These are phyloP conservation scores for Alaudala cheleensis DNA, from an alignment of 2,113 vertebrate genomes.

Conservation along the genomic window DNA sequence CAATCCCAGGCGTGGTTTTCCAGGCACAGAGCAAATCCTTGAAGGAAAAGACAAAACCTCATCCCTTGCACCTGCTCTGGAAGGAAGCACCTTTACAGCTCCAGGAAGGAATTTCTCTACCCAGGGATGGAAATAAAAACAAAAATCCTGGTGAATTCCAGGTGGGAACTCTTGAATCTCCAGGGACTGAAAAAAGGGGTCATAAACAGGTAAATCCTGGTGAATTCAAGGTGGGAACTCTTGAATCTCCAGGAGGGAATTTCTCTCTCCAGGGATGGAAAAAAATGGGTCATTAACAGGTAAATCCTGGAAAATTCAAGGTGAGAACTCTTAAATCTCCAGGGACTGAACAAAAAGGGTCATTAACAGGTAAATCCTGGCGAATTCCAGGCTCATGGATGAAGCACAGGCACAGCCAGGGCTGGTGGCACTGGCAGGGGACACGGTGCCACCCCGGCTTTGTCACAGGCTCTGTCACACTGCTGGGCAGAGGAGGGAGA, in stretches of 20 bases:
- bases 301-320: background rate
- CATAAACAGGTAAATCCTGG: background rate
- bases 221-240: background rate
- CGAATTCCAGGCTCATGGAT: background rate
- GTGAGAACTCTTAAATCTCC: background rate
- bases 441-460: rapidly evolving
- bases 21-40: background rate
- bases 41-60: background rate
- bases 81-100: background rate
- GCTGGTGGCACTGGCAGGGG: background rate
- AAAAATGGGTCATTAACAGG: rapidly evolving
- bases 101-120: background rate
- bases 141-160: background rate
- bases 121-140: background rate
- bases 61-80: no score
- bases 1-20: background rate
- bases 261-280: background rate
- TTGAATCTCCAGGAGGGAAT: background rate
- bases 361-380: background rate
- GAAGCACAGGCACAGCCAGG: background rate
- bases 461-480: background rate
- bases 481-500: background rate
- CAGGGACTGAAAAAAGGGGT: background rate
- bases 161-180: background rate
- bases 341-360: background rate